Evolutionary conservation across 1,140 invertebrate genomes (phyloP), one percentile per base, ranked within the genome.

Genomic region (Diplogasteroides magnus): DNA sequence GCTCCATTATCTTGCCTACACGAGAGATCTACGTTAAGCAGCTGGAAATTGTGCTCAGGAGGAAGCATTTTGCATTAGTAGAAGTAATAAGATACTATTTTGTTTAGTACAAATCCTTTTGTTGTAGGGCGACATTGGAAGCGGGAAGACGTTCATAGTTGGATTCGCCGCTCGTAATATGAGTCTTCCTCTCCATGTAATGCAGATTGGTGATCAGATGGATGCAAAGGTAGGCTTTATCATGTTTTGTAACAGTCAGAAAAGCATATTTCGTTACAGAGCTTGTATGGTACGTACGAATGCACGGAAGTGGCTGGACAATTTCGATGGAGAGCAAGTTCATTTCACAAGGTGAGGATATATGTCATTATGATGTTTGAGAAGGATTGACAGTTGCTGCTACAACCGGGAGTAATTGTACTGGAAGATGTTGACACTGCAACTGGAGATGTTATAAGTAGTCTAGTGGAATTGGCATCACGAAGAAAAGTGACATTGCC

Each of bases 201-300:
- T 98, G 31, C 95, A 98, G 82, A 85, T 98, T 2, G 93, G 94
- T 1, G 94, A 98, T 86, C 93, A 98, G 84, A 94, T 93, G n/a
- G 96, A 98, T 83, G 91, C 92, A 62, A 93, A 95, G 85, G 86
- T 87, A 74, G 48, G 48, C 29, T 31, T 61, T 27, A 37, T 57
- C 23, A 29, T 57, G 28, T 29, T 56, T 73, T 48, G 37, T 32
- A n/a, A n/a, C 31, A 68, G 48, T 19, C 37, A 13, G 68, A 0
- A 69, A 29, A n/a, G n/a, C n/a, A 6, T 11, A 48, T 48, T 48
- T 48, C 19, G 71, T 75, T 82, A 29, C 73, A 87, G 86, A 90
- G 93, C 86, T 83, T 98, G 19, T 84, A 98, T 14, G 96, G 96
- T 3, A 91, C 91, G 29, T 97, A 98, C 85, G 87, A 90, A 75